Evolutionary conservation across 2,797 vertebrate species (phyloP).

Genomic region (Sitta carolinensis): DNA sequence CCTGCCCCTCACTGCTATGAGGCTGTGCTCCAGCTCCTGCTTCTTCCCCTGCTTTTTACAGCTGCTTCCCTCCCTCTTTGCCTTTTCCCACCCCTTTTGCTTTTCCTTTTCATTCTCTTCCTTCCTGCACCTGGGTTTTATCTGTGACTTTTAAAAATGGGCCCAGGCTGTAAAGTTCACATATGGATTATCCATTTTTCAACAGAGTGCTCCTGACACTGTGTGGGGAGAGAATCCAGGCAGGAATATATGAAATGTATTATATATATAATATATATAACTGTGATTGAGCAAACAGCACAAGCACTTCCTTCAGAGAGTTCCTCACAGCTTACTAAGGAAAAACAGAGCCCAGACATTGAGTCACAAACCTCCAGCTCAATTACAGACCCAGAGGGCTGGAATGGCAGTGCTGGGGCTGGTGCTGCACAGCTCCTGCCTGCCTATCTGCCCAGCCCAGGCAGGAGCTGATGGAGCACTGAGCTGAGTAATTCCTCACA

Average conservation of each 20-base stretch:
- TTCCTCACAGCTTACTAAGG: slow-evolving; percentile 21
- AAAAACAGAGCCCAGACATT: slow-evolving; percentile 48
- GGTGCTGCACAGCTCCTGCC: background rate
- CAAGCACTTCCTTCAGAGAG: slow-evolving; percentile 32
- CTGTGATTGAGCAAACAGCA: slow-evolving; percentile 27
- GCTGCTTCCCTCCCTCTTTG: background rate
- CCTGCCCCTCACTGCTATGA: accelerated
- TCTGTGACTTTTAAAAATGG: slow-evolving; percentile 46
- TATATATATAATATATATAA: slow-evolving; percentile 2
- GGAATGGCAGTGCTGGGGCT: background rate
- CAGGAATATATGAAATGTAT: background rate
- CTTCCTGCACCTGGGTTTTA: background rate
- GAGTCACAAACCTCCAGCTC: slow-evolving; percentile 46
- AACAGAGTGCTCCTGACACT: slow-evolving; percentile 23
- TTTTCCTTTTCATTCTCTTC: background rate
- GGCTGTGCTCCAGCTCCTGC: background rate
- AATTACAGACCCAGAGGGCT: background rate
- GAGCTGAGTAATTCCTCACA: slow-evolving; percentile 41
- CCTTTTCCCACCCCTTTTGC: background rate
- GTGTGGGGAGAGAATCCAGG: slow-evolving; percentile 10
- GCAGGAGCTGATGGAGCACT: slow-evolving; percentile 15
- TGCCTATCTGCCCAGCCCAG: background rate
- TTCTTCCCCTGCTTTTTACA: background rate
- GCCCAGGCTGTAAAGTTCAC: slow-evolving; percentile 38
- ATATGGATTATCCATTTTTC: slow-evolving; percentile 64